These are phyloP conservation scores for Muscicapa adusta DNA, from an alignment of 2,113 vertebrate genomes.

Conservation along the genomic window DNA sequence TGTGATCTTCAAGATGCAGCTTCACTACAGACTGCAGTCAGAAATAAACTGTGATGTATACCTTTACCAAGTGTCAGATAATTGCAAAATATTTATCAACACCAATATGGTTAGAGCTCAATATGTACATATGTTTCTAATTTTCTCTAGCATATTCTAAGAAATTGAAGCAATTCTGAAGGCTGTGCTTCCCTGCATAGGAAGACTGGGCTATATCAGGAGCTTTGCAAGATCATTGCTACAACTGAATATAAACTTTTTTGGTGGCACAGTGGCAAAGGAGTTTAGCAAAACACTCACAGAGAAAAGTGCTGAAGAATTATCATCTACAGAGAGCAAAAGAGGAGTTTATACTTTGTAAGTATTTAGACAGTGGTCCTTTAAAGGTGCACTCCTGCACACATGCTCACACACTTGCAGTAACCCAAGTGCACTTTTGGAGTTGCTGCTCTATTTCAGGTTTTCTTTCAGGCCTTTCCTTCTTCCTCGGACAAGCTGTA, in stretches of 20 bases:
- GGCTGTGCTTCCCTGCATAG: neutral
- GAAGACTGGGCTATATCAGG: neutral
- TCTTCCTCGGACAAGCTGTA: neutral
- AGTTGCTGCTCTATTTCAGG: neutral
- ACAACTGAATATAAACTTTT: neutral
- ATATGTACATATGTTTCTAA: constrained; percentile 15
- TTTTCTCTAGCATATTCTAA: constrained; percentile 51
- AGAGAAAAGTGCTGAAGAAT: neutral
- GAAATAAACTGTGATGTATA: constrained; percentile 59
- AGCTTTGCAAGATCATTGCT: neutral
- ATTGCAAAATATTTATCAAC: constrained; percentile 73
- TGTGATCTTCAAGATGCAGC: constrained; percentile 40
- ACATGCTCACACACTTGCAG: neutral
- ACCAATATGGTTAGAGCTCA: constrained; percentile 47
- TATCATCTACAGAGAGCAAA: neutral
- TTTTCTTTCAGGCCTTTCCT: neutral
- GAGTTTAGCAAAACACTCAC: neutral
- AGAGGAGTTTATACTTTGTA: neutral
- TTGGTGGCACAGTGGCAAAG: neutral
- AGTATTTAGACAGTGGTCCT: neutral
- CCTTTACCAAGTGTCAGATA: constrained; percentile 62
- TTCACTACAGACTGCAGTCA: constrained; percentile 60
- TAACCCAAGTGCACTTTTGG: neutral
- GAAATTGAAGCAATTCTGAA: constrained; percentile 54
- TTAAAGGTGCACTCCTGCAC: neutral